Evolutionary conservation across 2,888 invertebrate genomes (phyloP).

Genomic region (Epirrhoe alternata): DNA sequence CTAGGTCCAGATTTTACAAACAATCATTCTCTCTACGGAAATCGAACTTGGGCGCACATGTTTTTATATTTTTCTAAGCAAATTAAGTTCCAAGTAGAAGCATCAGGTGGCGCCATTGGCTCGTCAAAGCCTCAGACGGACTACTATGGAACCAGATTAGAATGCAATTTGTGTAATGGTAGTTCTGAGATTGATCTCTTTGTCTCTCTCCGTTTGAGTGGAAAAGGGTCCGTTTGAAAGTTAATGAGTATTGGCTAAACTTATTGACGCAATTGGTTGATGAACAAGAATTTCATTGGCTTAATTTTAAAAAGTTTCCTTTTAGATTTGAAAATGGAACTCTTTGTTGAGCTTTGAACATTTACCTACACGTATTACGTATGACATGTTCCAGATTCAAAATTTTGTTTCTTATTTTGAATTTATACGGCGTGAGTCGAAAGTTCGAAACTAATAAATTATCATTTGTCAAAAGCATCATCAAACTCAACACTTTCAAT

Average conservation of each 20-base stretch:
- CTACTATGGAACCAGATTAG: constrained; percentile 49
- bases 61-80: neutral
- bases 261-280: constrained; percentile 5
- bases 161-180: constrained; percentile 55
- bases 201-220: constrained; percentile 33
- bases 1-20: too few species aligned
- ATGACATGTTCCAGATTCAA: neutral
- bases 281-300: neutral
- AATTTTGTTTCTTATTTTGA: neutral
- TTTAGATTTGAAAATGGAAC: neutral
- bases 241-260: constrained; percentile 5
- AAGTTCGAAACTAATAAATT: constrained; percentile 27
- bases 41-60: too few species aligned
- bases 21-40: too few species aligned
- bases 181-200: constrained; percentile 49
- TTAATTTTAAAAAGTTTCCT: neutral
- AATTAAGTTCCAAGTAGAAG: constrained; percentile 10
- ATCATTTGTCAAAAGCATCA: constrained; percentile 29
- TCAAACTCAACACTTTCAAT: constrained; percentile 49
- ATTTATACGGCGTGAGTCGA: neutral
- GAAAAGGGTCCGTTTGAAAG: constrained; percentile 27
- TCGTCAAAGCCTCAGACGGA: constrained; percentile 57
- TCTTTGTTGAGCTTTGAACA: neutral
- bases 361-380: neutral
- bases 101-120: constrained; percentile 50